Conservation (phyloP, 92 coral and sea anemone species). For the Pocillopora meandrina region DNA sequence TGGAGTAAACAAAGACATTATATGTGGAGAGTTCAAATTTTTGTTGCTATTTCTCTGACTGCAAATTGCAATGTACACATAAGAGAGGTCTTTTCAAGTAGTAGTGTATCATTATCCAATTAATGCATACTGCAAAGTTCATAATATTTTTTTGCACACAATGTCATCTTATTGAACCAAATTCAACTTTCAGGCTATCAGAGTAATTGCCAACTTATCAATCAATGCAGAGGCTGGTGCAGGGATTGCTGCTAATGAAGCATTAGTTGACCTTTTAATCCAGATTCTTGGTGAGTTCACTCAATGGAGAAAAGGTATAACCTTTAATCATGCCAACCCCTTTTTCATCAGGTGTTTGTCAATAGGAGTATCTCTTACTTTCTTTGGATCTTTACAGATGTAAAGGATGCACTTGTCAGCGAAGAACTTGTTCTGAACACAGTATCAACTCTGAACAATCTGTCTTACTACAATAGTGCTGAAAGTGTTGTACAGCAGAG, state of each 20-base stretch:
- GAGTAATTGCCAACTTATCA: conserved; percentile 92
- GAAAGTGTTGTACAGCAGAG: conserved; percentile 64
- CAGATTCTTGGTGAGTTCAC: conserved; percentile 79
- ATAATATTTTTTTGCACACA: too few species aligned
- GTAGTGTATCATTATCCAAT: too few species aligned
- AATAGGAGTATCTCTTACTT: too few species aligned
- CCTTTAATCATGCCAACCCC: neutral
- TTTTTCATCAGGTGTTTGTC: too few species aligned
- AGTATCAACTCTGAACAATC: conserved; percentile 92
- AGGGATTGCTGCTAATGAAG: conserved; percentile 74
- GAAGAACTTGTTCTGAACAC: conserved; percentile 95
- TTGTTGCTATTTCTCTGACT: too few species aligned
- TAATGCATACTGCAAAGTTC: too few species aligned
- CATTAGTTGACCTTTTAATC: conserved; percentile 72
- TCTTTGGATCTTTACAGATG: conserved; percentile 55
- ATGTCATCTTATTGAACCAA: neutral
- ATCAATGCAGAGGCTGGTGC: conserved; percentile 90
- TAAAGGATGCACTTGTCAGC: conserved; percentile 68
- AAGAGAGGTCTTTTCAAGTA: too few species aligned
- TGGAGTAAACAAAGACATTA: too few species aligned
- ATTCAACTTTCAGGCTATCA: conserved; percentile 64
- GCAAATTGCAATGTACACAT: too few species aligned
- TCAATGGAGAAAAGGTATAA: neutral
- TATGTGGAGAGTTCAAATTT: too few species aligned
- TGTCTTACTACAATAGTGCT: conserved; percentile 82